Conservation (phyloP, 2,888 invertebrate genomes). For the Latheticus oryzae region DNA sequence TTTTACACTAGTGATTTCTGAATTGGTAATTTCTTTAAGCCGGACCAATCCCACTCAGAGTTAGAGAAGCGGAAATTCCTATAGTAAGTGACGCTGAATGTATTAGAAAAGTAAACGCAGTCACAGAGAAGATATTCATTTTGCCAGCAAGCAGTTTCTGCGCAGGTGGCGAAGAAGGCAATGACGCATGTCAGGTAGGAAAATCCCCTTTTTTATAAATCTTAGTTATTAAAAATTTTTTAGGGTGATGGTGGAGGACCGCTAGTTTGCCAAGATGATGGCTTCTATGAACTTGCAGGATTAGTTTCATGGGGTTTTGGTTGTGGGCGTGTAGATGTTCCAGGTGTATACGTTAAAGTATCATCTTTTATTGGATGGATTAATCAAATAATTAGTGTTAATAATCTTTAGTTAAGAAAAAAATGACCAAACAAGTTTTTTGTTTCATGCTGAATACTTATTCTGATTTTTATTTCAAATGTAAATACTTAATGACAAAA, state of each 20-base stretch:
- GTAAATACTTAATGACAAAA: slow-evolving; percentile 44
- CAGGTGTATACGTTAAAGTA: slow-evolving; percentile 97
- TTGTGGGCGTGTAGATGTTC: slow-evolving; percentile 92
- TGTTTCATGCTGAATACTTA: slow-evolving; percentile 30
- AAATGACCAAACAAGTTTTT: slow-evolving; percentile 24
- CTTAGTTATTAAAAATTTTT: slow-evolving; percentile 42
- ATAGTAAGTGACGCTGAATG: slow-evolving; percentile 94
- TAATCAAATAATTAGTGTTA: slow-evolving; percentile 95
- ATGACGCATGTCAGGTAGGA: slow-evolving; percentile 90
- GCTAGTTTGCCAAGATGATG: slow-evolving; percentile 91
- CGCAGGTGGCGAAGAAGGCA: slow-evolving; percentile 92
- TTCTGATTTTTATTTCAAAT: slow-evolving; percentile 38
- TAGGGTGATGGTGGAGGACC: slow-evolving; percentile 96
- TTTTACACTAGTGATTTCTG: slow-evolving; percentile 14
- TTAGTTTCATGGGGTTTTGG: slow-evolving; percentile 96
- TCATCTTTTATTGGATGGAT: slow-evolving; percentile 97
- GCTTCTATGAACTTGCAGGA: slow-evolving; percentile 92
- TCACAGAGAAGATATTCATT: slow-evolving; percentile 94
- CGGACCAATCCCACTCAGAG: slow-evolving; percentile 89
- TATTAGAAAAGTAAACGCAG: slow-evolving; percentile 91
- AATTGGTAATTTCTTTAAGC: slow-evolving; percentile 66
- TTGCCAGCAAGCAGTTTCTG: slow-evolving; percentile 94
- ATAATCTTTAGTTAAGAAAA: slow-evolving; percentile 76
- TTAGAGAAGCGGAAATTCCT: slow-evolving; percentile 91
- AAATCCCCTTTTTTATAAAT: slow-evolving; percentile 22